phyloP scores from a whole-genome alignment of 1,140 invertebrate genomes.

The Drosophila ercepeae region DNA sequence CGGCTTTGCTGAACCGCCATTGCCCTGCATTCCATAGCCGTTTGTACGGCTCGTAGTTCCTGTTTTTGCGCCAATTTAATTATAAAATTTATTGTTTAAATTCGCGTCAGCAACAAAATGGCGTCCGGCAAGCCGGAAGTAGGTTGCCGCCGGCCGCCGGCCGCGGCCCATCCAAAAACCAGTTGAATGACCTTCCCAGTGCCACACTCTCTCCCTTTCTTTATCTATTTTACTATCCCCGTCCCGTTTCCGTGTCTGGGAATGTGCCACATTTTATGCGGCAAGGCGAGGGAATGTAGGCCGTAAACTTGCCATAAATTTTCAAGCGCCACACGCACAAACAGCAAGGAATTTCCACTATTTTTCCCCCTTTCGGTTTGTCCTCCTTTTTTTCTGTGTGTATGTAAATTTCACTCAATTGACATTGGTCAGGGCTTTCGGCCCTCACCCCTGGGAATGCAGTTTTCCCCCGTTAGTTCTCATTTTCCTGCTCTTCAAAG shows the following conservation, averaged over 20 bases:
- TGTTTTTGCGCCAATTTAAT: constrained; percentile 71
- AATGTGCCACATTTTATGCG: constrained; percentile 77
- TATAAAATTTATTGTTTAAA: constrained; percentile 79
- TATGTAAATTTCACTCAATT: constrained; percentile 78
- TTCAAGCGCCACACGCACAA: constrained; percentile 42
- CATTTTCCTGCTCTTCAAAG: constrained; percentile 70
- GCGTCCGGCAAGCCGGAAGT: constrained; percentile 66
- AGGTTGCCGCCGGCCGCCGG: constrained; percentile 56
- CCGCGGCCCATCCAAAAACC: constrained; percentile 51
- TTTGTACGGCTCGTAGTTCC: constrained; percentile 47
- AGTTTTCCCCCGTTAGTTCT: constrained; percentile 35
- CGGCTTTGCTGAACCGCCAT: constrained; percentile 55
- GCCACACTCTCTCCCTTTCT: not conserved
- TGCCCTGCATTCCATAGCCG: constrained; percentile 14
- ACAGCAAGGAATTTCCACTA: constrained; percentile 49
- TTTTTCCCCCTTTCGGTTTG: constrained; percentile 31
- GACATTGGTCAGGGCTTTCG: constrained; percentile 48
- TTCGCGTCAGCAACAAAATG: constrained; percentile 69
- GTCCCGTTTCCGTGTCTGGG: constrained; percentile 26
- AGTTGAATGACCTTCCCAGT: constrained; percentile 66
- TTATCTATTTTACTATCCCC: constrained; percentile 1
- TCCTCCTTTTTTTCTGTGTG: not conserved
- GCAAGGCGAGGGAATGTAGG: constrained; percentile 50
- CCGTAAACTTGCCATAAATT: constrained; percentile 77
- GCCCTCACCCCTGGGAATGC: constrained; percentile 11